phyloP scores from a whole-genome alignment of 2,113 vertebrate genomes.

The Cyphomyrus discorhynchus region DNA sequence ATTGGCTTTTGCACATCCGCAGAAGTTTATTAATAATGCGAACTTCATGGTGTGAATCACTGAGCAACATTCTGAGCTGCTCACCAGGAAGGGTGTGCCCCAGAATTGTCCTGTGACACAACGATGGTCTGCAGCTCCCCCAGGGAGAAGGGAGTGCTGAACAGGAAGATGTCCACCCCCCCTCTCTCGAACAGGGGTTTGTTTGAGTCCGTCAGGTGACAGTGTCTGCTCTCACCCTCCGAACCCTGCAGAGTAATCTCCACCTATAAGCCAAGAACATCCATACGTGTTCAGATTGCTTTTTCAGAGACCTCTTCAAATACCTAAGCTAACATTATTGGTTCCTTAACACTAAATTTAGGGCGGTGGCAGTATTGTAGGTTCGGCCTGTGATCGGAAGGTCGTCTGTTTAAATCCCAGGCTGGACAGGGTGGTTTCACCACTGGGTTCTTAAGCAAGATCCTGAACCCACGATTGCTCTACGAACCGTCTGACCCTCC shows the following conservation, averaged over 20 bases:
- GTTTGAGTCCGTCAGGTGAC: conserved; percentile 59
- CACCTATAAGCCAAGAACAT: conserved; percentile 50
- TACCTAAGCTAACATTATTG: background rate
- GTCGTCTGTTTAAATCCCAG: background rate
- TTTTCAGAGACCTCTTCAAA: background rate
- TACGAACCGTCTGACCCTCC: background rate
- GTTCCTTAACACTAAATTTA: background rate
- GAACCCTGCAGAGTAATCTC: conserved; percentile 60
- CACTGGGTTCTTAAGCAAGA: background rate
- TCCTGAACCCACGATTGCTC: background rate
- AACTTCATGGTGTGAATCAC: background rate
- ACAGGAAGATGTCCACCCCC: conserved; percentile 66
- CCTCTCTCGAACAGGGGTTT: conserved; percentile 67
- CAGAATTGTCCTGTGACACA: conserved; percentile 71
- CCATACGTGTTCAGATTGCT: background rate
- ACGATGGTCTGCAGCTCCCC: conserved; percentile 62
- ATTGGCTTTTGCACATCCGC: background rate
- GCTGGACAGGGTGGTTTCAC: background rate
- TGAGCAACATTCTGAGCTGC: background rate
- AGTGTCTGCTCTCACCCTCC: conserved; percentile 57
- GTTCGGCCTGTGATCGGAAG: background rate
- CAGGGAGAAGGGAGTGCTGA: conserved; percentile 57
- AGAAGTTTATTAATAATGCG: background rate
- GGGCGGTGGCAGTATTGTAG: background rate
- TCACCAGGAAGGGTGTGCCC: conserved; percentile 65